These are phyloP conservation scores for Rhyacichthys aspro DNA, from an alignment of 2,797 vertebrate genomes.

Conservation along the genomic window DNA sequence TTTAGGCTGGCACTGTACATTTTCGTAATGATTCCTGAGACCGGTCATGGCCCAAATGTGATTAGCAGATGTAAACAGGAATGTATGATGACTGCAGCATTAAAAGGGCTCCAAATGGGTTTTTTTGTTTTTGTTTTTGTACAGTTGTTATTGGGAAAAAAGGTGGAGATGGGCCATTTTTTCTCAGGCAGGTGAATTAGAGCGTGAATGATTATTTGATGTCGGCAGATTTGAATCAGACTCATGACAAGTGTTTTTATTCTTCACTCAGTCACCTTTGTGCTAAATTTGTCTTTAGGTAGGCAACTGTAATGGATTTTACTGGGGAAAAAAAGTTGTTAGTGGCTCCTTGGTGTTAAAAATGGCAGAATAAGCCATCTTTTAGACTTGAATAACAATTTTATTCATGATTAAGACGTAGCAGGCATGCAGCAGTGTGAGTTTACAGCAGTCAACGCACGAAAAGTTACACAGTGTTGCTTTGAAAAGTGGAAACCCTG, in stretches of 20 bases:
- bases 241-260: no score
- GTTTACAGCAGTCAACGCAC: no score
- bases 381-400: no score
- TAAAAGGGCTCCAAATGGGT: conserved; percentile 44
- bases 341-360: no score
- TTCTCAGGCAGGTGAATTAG: conserved; percentile 12
- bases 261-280: no score
- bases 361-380: no score
- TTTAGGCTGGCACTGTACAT: conserved; percentile 73
- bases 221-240: background rate
- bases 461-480: no score
- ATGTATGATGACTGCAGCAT: conserved; percentile 58
- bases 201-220: conserved; percentile 20
- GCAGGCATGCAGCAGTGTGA: no score
- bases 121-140: conserved; percentile 26
- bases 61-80: conserved; percentile 78
- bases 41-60: conserved; percentile 75
- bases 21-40: conserved; percentile 83
- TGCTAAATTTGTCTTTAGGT: no score
- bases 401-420: no score
- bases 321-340: no score
- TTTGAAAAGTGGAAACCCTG: background rate
- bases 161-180: conserved; percentile 26
- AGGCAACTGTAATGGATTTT: no score
- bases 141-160: conserved; percentile 31